Conservation (phyloP, 2,888 invertebrate genomes). For the Leucophenga montana region DNA sequence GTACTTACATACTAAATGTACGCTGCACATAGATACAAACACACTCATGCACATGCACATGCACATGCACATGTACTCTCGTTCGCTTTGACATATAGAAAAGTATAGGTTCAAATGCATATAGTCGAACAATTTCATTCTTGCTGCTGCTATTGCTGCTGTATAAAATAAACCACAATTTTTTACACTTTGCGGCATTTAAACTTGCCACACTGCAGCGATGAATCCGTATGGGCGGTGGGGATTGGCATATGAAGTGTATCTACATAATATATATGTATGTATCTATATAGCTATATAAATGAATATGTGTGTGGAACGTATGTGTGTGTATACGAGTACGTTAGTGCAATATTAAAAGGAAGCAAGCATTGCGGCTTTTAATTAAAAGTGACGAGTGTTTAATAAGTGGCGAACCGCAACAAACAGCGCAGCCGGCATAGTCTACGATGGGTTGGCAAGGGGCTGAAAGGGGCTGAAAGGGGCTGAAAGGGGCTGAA, state of each 20-base stretch:
- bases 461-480: neutral
- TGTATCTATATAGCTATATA: neutral
- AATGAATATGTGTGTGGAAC: too few relatives aligned
- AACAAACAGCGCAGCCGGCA: slow-evolving; percentile 40
- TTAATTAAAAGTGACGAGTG: slow-evolving; percentile 67
- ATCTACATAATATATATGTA: too few relatives aligned
- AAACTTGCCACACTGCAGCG: slow-evolving; percentile 5
- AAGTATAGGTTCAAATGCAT: too few relatives aligned
- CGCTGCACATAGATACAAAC: neutral
- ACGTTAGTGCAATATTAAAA: slow-evolving; percentile 29
- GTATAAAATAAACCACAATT: slow-evolving; percentile 12
- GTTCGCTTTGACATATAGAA: too few relatives aligned
- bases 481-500: too few relatives aligned
- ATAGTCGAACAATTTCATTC: neutral
- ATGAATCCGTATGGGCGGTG: neutral
- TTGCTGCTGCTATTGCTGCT: neutral
- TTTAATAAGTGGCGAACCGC: slow-evolving; percentile 58
- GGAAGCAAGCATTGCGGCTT: slow-evolving; percentile 45
- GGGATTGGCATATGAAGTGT: neutral
- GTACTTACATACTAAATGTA: neutral
- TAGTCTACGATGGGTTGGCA: slow-evolving; percentile 21
- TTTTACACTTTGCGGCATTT: slow-evolving; percentile 21
- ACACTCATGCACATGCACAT: neutral
- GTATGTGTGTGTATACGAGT: neutral
- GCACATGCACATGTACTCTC: neutral